Evolutionary conservation across 2,113 vertebrate genomes (phyloP).

Genomic region (Vicugna pacos): DNA sequence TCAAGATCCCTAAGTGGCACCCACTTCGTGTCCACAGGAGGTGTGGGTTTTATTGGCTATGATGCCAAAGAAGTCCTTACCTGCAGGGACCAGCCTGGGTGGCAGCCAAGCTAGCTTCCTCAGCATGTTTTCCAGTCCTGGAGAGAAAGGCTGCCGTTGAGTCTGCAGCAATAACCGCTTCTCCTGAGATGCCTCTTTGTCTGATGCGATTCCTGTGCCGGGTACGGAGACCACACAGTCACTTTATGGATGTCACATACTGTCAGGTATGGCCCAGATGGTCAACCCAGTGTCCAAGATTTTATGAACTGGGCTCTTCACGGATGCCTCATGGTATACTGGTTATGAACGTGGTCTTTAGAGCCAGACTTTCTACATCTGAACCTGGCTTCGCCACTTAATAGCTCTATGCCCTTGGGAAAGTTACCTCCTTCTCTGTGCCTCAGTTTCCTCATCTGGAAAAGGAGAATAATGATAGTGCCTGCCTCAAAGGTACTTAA

Average conservation of each 20-base stretch:
- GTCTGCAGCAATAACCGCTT: background rate
- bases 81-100: constrained; percentile 45
- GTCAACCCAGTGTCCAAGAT: background rate
- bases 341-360: background rate
- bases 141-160: background rate
- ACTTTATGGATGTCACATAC: background rate
- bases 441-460: background rate
- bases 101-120: constrained; percentile 39
- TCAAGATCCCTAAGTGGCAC: constrained; percentile 53
- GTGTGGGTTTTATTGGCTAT: constrained; percentile 56
- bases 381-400: background rate
- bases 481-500: background rate
- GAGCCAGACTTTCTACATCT: background rate
- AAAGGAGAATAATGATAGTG: background rate
- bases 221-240: background rate
- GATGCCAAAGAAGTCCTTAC: constrained; percentile 42
- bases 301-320: background rate
- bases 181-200: constrained; percentile 38
- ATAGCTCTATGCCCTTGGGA: background rate
- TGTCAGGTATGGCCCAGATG: background rate
- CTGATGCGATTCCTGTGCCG: background rate
- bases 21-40: constrained; percentile 30
- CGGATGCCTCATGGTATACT: background rate
- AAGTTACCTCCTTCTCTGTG: background rate
- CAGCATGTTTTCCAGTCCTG: background rate